These are phyloP conservation scores for Urocynchramus pylzowi DNA, from an alignment of 2,113 vertebrate species.

Conservation along the genomic window DNA sequence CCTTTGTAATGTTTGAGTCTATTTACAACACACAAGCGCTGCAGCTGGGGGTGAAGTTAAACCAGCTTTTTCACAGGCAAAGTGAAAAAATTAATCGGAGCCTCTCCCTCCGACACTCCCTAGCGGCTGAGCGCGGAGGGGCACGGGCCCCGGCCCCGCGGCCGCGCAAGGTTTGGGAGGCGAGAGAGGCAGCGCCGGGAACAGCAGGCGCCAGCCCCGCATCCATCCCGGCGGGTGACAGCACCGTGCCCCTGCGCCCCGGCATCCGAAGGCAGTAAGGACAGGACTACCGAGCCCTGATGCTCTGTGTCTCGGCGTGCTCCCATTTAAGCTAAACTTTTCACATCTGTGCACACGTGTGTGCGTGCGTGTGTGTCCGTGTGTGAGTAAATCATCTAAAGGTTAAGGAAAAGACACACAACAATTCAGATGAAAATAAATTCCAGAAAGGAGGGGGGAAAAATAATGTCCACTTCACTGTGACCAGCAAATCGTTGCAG, in stretches of 20 bases:
- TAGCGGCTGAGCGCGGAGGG: conserved; percentile 24
- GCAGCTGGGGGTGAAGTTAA: background rate
- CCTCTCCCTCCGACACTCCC: conserved; percentile 55
- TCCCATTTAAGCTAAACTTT: background rate
- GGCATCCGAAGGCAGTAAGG: background rate
- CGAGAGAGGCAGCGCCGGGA: background rate
- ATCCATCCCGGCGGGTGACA: background rate
- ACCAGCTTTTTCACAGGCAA: background rate
- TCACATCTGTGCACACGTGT: background rate
- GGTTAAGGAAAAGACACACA: background rate
- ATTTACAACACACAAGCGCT: background rate
- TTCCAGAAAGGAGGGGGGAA: background rate
- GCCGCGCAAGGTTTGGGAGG: background rate
- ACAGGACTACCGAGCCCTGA: background rate
- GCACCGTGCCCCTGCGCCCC: background rate
- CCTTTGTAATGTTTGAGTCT: background rate
- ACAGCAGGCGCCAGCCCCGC: background rate
- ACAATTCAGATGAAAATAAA: conserved; percentile 15
- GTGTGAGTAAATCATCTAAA: background rate
- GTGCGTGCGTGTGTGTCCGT: background rate
- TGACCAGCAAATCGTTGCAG: background rate
- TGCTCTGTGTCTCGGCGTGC: background rate
- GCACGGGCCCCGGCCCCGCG: background rate
- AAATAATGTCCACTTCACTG: background rate
- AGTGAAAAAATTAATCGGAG: background rate